Conservation (phyloP, 1,140 invertebrate genomes). For the Drosophila athabasca region DNA sequence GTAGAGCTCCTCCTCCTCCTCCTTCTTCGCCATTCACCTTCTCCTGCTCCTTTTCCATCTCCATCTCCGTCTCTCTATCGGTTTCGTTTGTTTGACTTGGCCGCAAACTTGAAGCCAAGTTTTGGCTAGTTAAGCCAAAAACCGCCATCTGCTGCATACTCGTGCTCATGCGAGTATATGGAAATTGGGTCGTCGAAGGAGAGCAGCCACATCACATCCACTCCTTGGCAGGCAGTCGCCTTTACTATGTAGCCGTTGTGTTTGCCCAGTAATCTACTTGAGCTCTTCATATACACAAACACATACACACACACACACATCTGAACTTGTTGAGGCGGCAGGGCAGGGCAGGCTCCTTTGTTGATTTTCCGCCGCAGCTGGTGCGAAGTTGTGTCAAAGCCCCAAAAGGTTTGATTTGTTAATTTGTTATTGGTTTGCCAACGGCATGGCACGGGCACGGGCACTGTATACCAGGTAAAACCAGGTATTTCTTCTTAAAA, state of each 20-base stretch:
- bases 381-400: slow-evolving; percentile 65
- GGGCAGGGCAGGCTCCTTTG: slow-evolving; percentile 35
- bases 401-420: slow-evolving; percentile 66
- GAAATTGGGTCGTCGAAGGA: slow-evolving; percentile 70
- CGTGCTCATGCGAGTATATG: slow-evolving; percentile 29
- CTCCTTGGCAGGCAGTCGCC: slow-evolving; percentile 18
- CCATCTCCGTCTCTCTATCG: too few relatives aligned
- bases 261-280: slow-evolving; percentile 70
- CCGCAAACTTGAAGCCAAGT: slow-evolving; percentile 74
- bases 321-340: too few relatives aligned
- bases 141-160: slow-evolving; percentile 55
- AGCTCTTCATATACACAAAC: slow-evolving; percentile 23
- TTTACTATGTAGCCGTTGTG: slow-evolving; percentile 53
- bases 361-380: slow-evolving; percentile 70
- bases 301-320: too few relatives aligned
- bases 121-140: slow-evolving; percentile 79
- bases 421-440: slow-evolving; percentile 68
- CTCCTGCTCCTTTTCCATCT: too few relatives aligned
- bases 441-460: slow-evolving; percentile 6
- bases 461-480: too few relatives aligned
- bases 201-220: slow-evolving; percentile 1
- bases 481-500: too few relatives aligned
- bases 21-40: too few relatives aligned
- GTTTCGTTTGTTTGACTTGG: slow-evolving; percentile 71
- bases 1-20: neutral